Evolutionary conservation across 2,888 invertebrate genomes (phyloP).

Genomic region (Hypsopygia costalis): DNA sequence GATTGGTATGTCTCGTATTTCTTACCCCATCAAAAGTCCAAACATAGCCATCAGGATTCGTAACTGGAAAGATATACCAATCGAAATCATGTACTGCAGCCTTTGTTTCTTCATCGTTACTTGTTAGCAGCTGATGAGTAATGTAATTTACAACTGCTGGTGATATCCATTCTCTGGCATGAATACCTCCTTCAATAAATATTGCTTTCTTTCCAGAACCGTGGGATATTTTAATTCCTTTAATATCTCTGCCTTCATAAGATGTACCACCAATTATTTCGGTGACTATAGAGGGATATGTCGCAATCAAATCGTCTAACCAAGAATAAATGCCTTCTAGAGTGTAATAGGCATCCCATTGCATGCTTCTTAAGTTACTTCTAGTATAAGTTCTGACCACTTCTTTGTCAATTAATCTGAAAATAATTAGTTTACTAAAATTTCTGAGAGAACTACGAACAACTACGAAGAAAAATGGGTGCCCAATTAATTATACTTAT

Average conservation of each 20-base stretch:
- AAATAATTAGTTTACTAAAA: too few relatives aligned
- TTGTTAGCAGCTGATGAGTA: conserved; percentile 81
- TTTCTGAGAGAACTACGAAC: too few relatives aligned
- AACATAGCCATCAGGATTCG: conserved; percentile 89
- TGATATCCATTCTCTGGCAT: conserved; percentile 89
- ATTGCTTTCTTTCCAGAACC: conserved; percentile 46
- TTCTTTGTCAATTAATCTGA: conserved; percentile 76
- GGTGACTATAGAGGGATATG: conserved; percentile 66
- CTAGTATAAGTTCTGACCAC: conserved; percentile 41
- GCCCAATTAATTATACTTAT: too few relatives aligned
- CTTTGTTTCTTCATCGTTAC: conserved; percentile 59
- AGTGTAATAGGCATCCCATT: conserved; percentile 82
- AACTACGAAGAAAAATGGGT: too few relatives aligned
- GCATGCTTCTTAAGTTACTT: conserved; percentile 49
- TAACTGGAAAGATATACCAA: conserved; percentile 87
- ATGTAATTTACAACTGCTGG: conserved; percentile 83
- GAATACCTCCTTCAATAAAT: conserved; percentile 80
- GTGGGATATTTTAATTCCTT: conserved; percentile 71
- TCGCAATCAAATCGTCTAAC: conserved; percentile 70
- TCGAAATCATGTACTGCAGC: conserved; percentile 79
- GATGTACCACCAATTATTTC: conserved; percentile 55
- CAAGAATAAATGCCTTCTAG: conserved; percentile 81
- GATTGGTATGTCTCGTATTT: too few relatives aligned
- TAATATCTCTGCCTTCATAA: conserved; percentile 64
- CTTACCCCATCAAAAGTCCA: conserved; percentile 82